Percentiles rank a stretch among this genome's conserved stretches.
These are phyloP conservation scores for Cyclargus thomasi DNA, from an alignment of 1,140 invertebrate species.

Conservation along the genomic window DNA sequence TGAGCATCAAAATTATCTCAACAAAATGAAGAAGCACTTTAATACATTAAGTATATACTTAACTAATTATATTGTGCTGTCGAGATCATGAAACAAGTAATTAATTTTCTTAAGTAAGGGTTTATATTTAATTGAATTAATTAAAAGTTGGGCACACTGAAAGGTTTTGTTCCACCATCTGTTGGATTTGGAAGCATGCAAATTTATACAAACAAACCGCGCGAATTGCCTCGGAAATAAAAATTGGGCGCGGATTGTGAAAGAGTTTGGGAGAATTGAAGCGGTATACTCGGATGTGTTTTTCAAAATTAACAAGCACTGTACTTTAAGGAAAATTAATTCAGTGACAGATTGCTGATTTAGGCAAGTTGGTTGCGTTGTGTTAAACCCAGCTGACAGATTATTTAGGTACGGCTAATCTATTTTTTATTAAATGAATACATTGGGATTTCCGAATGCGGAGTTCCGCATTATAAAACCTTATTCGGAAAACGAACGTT, in stretches of 20 bases:
- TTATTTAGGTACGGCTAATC: too few relatives aligned
- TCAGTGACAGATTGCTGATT: too few relatives aligned
- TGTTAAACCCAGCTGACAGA: too few relatives aligned
- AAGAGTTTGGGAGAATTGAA: not conserved
- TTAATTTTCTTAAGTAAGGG: not conserved
- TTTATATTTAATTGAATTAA: not conserved
- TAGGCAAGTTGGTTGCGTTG: too few relatives aligned
- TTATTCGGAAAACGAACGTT: too few relatives aligned
- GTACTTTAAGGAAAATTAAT: too few relatives aligned
- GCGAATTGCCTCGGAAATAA: not conserved
- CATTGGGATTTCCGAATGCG: too few relatives aligned
- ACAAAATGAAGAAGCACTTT: not conserved
- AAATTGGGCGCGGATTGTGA: not conserved
- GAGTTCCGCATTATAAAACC: too few relatives aligned
- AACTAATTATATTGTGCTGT: not conserved
- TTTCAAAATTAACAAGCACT: too few relatives aligned
- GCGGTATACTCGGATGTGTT: too few relatives aligned
- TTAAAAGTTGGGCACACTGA: not conserved
- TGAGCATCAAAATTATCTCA: not conserved
- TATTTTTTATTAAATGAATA: too few relatives aligned
- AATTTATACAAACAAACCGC: not conserved
- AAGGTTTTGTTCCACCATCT: not conserved
- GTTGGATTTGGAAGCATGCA: not conserved
- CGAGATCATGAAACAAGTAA: not conserved
- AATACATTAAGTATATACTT: not conserved